Evolutionary conservation across 2,888 invertebrate genomes (phyloP), one percentile per base, ranked within the genome.

Genomic region (Agonopterix heracliana): DNA sequence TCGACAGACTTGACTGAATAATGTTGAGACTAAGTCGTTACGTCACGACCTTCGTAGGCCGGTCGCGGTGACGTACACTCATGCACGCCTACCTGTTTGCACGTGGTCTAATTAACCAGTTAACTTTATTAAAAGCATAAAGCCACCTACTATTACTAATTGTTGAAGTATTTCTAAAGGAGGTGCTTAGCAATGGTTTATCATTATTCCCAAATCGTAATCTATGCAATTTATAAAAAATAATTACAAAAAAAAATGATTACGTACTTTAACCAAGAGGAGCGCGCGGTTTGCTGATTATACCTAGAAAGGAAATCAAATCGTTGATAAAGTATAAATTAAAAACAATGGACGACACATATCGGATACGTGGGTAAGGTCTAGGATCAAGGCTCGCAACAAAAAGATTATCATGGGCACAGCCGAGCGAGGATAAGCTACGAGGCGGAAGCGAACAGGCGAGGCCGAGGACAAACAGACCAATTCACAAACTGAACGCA

Each of bases 241-340:
- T 26, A 26, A 26, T 26, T 26, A 26, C 26, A 26, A 26, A 26
- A 35, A 35, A 35, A 75, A 75, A 70, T 60, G 66, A 67, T 81
- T 87, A 87, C 86, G 86, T 87, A 87, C 86, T 87, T 87, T 64
- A 86, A 76, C 81, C 85, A 84, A 79, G 86, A 83, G 67, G 84
- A 77, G 76, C 86, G 85, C 78, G 82, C 85, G 78, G 81, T 80
- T 83, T 84, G 86, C 78, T 87, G 86, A 79, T 84, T 86, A 87
- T 87, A 87, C 86, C 86, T 87, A 86, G 86, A 86, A 86, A 84
- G 80, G 82, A 85, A 86, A 86, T 76, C 60, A 80, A 68, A 78
- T 62, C 57, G 61, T 63, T 63, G 63, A 63, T 64, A 41, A 41
- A 41, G 41, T 41, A 41, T 41, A 11, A 38, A 38, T n/a, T 42